Conservation (phyloP, 1,140 invertebrate genomes). For the Rhopalosiphum padi region DNA sequence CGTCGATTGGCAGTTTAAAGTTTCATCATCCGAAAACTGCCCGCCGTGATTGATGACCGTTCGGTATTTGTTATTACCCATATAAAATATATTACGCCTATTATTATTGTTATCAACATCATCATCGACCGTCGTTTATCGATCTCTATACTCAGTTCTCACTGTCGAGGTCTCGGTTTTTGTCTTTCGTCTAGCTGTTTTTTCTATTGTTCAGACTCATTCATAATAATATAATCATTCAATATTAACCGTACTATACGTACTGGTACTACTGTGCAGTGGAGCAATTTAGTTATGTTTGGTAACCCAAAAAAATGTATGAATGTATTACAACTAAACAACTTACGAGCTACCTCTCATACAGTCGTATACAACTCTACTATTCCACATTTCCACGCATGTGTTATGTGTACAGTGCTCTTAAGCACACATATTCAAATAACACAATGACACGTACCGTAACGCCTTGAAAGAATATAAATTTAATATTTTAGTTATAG, state of each 20-base stretch:
- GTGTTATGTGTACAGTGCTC: neutral
- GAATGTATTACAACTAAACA: neutral
- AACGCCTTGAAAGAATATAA: neutral
- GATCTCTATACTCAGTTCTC: neutral
- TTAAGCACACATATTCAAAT: neutral
- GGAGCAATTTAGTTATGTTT: neutral
- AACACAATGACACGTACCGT: neutral
- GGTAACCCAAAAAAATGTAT: neutral
- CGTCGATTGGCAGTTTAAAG: slow-evolving; percentile 18
- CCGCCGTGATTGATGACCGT: neutral
- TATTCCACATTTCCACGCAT: neutral
- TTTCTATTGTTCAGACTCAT: neutral
- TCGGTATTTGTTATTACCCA: neutral
- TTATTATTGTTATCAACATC: neutral
- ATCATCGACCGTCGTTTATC: neutral
- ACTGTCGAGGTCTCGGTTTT: neutral
- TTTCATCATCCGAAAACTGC: neutral
- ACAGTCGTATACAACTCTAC: neutral
- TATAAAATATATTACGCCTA: slow-evolving; percentile 9
- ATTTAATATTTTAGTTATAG: neutral
- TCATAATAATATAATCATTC: neutral
- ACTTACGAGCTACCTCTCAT: neutral
- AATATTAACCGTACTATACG: neutral
- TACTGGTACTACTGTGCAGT: neutral
- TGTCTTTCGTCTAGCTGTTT: too few species aligned